Evolutionary conservation across 1,140 invertebrate species (phyloP).

Genomic region (Sitophilus oryzae): DNA sequence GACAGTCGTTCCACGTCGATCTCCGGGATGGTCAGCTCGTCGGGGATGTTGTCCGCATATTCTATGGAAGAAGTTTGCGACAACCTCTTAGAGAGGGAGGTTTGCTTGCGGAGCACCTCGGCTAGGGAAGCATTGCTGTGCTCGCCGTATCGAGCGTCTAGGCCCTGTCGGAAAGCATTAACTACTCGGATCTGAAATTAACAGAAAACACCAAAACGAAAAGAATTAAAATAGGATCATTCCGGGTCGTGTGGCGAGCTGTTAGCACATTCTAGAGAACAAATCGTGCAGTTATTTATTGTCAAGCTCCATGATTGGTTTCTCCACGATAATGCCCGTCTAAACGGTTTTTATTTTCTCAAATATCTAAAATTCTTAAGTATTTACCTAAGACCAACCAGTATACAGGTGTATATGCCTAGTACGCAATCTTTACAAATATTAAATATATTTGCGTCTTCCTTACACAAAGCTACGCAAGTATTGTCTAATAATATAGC

Average conservation of each 20-base stretch:
- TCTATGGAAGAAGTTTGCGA: slow-evolving; percentile 88
- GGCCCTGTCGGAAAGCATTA: slow-evolving; percentile 97
- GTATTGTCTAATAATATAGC: too few relatives aligned
- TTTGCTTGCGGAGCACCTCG: slow-evolving; percentile 85
- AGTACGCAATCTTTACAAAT: too few relatives aligned
- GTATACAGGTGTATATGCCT: background rate
- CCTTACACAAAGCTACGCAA: too few relatives aligned
- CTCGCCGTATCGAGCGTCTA: slow-evolving; percentile 90
- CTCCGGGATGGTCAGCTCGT: slow-evolving; percentile 80
- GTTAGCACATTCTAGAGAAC: slow-evolving; percentile 43
- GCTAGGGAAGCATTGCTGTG: slow-evolving; percentile 82
- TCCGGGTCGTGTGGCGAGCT: slow-evolving; percentile 38
- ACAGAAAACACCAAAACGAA: slow-evolving; percentile 45
- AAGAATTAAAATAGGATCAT: slow-evolving; percentile 45
- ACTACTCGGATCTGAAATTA: slow-evolving; percentile 93
- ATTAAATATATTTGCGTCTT: too few relatives aligned
- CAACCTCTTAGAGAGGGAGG: slow-evolving; percentile 80
- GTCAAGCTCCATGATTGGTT: slow-evolving; percentile 34
- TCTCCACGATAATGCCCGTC: slow-evolving; percentile 28
- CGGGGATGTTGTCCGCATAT: slow-evolving; percentile 81
- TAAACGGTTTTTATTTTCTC: slow-evolving; percentile 33
- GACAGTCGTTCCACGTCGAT: slow-evolving; percentile 85
- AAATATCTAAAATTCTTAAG: slow-evolving; percentile 23
- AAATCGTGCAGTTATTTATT: slow-evolving; percentile 37
- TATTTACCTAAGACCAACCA: slow-evolving; percentile 7